Base-by-base conservation (phyloP, 2,888 invertebrate genomes). In the Tenthredo mesomela region DNA sequence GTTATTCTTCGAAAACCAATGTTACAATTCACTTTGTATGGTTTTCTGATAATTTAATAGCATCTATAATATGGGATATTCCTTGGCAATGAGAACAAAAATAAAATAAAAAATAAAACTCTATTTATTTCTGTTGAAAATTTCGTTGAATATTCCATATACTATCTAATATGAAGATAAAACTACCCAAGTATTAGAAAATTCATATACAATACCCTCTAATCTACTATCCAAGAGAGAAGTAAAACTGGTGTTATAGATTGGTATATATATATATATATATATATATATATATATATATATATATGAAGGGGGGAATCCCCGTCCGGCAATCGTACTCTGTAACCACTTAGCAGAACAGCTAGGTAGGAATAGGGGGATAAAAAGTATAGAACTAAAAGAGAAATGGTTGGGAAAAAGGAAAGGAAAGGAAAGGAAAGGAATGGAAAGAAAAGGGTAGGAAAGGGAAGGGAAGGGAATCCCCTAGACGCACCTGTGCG, bases 281-380 rank as follows among this genome's bases (percentile, higher is more conserved):
- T 47, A 12, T 29, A 29, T 29, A 47, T 47, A 12, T 29, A 29
- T 29, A 47, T 47, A 12, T 29, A 29, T 29, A 47, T 47, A 12
- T 29, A 47, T 47, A 12, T 29, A 29, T 29, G 10, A 43, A 18
- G 71, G 37, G 29, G 75, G 75, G 29, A 77, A 50, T 50, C 75
- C 75, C 75, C 29, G 33, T 77, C 47, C 50, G 47, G 75, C 75
- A 77, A 77, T 77, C 47, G 75, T 77, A 77, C 75, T 50, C 75
- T 77, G 75, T 77, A 77, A 50, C 50, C 75, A 77, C 75, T 77
- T 77, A 77, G 75, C 75, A 29, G 71, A 71, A 77, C 47, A 50
- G 75, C 29, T 25, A 50, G 29, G n/a, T 71, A 71, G 18, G 43
- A 21, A n/a, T 12, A 71, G 1, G 43, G 43, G 43, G 10, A 40